Base-by-base conservation (phyloP, 2,888 invertebrate species). In the Archips crataeganus region DNA sequence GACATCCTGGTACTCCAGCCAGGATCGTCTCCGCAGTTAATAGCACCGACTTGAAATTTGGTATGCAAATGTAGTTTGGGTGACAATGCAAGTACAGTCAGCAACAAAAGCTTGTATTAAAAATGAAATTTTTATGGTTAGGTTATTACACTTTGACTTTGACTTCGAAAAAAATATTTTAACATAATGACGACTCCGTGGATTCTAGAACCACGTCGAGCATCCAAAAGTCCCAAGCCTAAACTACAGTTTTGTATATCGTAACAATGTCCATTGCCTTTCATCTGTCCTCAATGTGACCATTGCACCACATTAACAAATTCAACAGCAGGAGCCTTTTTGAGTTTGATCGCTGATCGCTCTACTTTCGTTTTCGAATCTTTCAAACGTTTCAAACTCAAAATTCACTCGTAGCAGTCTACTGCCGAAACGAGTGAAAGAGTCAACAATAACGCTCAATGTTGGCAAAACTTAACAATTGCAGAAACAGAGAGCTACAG, bases 401-500 rank as follows among this genome's bases (percentile, higher is more conserved):
- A 57, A 51, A 15, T 34, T 15, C 63, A 6, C 10, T 4, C 51
- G 61, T 10, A 2, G 15, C 66, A 61, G 23, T 36, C 68, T 68
- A 42, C 62, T 60, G 68, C 73, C 68, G 68, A 54, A 57, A 69
- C 73, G 39, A 64, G 65, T 74, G 69, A 8, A 59, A 75, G 77
- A 74, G 66, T 78, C 74, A 81, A 79, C 79, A 79, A 79, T 71
- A 78, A 79, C 77, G 71, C 72, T 75, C 75, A 75, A 72, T 70
- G 74, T 72, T 66, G 54, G 61, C 74, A 74, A 74, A 74, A 74
- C 74, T 74, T 74, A 74, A 74, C 74, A 71, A 74, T 61, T 71
- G 77, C 75, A 70, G 75, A 76, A 70, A 80, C 78, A 80, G 79
- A 80, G 80, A 78, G 79, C 79, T 79, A 79, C 76, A 76, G 72